Evolutionary conservation across 2,113 vertebrate genomes (phyloP), one percentile per base, ranked within the genome.

Genomic region (Protobothrops mucrosquamatus): DNA sequence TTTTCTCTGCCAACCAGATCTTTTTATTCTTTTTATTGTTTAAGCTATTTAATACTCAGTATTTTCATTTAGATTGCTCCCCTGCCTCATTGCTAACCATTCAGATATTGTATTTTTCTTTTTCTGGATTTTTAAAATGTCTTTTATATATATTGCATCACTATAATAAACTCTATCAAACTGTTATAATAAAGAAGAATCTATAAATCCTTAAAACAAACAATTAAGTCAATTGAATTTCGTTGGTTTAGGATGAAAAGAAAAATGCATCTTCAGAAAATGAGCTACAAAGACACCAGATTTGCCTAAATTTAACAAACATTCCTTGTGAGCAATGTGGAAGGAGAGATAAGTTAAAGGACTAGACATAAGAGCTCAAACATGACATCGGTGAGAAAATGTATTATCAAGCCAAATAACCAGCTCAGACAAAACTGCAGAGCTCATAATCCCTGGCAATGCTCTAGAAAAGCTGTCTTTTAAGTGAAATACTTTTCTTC

Each of bases 401-500:
- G 34, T 48, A 69, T 81, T 46, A 81, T 81, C 34, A 85, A 89
- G 64, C 85, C 23, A 89, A 92, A 89, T n/a, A 89, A 8, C 39
- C 88, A 57, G 57, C 39, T 56, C 56, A 85, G 81, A 39, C 64
- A 92, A 23, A 54, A 57, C 64, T 89, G 34, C 46, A 29, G 26
- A n/a, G 18, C 39, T 59, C 69, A 56, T 69, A 92, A 92, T 88
- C 54, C 55, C 39, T 85, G 87, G 88, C 92, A 15, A 54, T 34
- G 6, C 54, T 89, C 69, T 92, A 48, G 18, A 92, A 57, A 69
- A 55, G 88, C 54, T 89, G 55, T 89, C 88, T 92, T 92, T 89
- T 85, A 46, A 93, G 56, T 86, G 18, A 93, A 93, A 91, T 46
- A 85, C 55, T 52, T 91, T 91, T 43, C 61, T 52, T 93, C 90